Evolutionary conservation across 2,113 vertebrate genomes (phyloP), one percentile per base, ranked within the genome.

Genomic region (Tiliqua scincoides): DNA sequence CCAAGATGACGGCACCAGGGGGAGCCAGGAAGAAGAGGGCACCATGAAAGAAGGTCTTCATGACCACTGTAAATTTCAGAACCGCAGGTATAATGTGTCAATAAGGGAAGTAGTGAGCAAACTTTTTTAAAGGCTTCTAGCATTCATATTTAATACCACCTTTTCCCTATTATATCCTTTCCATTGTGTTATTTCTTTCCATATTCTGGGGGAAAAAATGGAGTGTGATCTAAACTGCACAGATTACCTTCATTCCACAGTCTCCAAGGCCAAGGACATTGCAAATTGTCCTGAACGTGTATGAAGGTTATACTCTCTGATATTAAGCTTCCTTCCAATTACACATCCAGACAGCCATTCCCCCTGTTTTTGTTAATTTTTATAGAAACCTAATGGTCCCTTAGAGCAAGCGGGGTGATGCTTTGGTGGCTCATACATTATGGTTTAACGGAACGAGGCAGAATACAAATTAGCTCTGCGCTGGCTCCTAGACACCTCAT

Each of bases 401-500:
- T 10, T 84, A 11, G 18, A 82, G 18, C 1, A 83, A 86, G 78
- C 89, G 1, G 67, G 54, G 7, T 81, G 23, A 23, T 37, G 83
- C 84, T 20, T 71, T 75, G 12, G 23, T 87, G 0, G 9, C 70
- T 87, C 76, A 18, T 11, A 5, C 40, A 2, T 1, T 87, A 78
- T 88, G 11, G 52, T 90, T 91, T 86, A 80, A 73, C 68, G 48
- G 27, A 88, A 20, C 10, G 40, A 11, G 59, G 21, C 0, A 67
- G 54, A 89, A 65, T 27, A 73, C 57, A 6, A 63, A 76, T 84
- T 79, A 89, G 85, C 52, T 54, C 43, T 21, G 63, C 1, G 2
- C 18, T 83, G 72, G 74, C 84, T 90, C 54, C 71, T 32, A 54
- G 6, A 52, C 11, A 84, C 86, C 79, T 91, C 79, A 82, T 93